Base-by-base conservation (phyloP, 2,797 vertebrate species). In the Selene dorsalis region DNA sequence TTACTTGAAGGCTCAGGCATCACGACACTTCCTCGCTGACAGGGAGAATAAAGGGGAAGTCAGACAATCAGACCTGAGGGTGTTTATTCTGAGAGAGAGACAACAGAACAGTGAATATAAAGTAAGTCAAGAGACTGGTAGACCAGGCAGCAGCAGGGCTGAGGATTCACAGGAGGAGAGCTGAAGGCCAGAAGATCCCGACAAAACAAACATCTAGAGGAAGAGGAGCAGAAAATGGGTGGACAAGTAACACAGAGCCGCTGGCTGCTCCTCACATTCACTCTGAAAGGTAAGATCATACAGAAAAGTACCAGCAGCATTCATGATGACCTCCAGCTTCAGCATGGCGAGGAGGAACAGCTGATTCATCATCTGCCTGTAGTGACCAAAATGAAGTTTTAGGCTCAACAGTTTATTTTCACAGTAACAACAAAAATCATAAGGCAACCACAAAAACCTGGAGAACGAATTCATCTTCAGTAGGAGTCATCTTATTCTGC, bases 191-290 rank as follows among this genome's bases (percentile, higher is more conserved):
- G 56, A 32, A 32, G 16, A 6, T 13, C 41, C 32, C 16, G 45
- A 13, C 9, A 28, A 28, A 41, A 41, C 30, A 43, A 48, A 9
- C 26, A 18, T 48, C 32, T 4, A 60, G 28, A 47, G 11, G 14
- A 59, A 47, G 38, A 69, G 6, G 22, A 58, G 43, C 45, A 71
- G 58, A 75, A 24, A 73, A 89, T 90, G 86, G 35, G 10, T 55
- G 50, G 48, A 38, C 24, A 6, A 41, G 57, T 61, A 38, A 38
- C 66, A 55, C 55, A n/a, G n/a, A 72, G 52, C 63, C 81, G 28
- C 80, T 87, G 87, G 69, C 57, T 93, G 39, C 73, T 92, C 45
- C 18, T 90, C 55, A 68, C 69, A 3, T 53, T 93, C 11, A 83
- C 17, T 66, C 43, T 91, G 10, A 84, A 53, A 87, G 91, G 93